Evolutionary conservation across 2,888 invertebrate species (phyloP).

Genomic region (Tetranychus truncatus): DNA sequence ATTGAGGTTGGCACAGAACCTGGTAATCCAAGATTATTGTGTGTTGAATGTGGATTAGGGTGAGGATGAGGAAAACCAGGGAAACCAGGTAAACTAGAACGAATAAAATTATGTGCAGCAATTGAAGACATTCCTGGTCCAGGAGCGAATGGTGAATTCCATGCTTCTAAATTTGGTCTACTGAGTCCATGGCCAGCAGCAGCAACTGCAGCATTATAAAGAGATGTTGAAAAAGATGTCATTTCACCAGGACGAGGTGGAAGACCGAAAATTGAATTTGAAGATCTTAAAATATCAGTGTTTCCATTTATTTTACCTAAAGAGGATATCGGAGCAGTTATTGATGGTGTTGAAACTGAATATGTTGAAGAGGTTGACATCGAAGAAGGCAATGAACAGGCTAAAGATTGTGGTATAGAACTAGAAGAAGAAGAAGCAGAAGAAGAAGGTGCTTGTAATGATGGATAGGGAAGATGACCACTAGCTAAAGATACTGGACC

Average conservation of each 20-base stretch:
- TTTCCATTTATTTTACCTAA: neutral
- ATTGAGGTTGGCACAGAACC: neutral
- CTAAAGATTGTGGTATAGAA: neutral
- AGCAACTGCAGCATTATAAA: constrained; percentile 27
- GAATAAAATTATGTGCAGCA: neutral
- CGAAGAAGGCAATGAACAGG: neutral
- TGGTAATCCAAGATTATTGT: neutral
- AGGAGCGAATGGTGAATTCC: neutral
- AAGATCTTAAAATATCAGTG: neutral
- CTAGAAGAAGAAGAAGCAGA: neutral
- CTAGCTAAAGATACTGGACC: neutral
- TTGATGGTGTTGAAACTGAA: constrained; percentile 3
- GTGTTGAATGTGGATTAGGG: neutral
- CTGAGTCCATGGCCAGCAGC: neutral
- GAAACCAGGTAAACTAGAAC: constrained; percentile 8
- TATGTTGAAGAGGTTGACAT: neutral
- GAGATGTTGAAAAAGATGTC: constrained; percentile 25
- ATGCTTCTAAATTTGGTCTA: neutral
- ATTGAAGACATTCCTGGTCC: neutral
- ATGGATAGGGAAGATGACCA: neutral
- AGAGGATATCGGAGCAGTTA: neutral
- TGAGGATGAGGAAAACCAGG: neutral
- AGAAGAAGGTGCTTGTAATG: neutral
- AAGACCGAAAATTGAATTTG: constrained; percentile 21
- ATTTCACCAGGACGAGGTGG: constrained; percentile 24